A percentile compares a stretch with the other conserved stretches of the same genome.
Evolutionary conservation across 2,888 invertebrate genomes (phyloP).

Genomic region (Dasypolia templi): DNA sequence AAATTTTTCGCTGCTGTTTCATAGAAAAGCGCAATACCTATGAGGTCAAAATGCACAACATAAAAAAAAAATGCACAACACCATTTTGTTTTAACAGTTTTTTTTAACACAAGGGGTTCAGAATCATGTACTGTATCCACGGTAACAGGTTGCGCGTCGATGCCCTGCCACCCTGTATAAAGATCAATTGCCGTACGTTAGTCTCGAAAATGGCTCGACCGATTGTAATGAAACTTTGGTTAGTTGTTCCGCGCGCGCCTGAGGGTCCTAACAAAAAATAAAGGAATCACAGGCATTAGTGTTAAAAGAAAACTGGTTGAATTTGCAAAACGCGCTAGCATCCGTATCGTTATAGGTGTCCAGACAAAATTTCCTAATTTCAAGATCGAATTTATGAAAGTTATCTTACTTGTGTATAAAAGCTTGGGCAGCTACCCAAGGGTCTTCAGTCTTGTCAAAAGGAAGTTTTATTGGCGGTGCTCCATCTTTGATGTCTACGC

Average conservation of each 20-base stretch:
- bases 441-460: conserved; percentile 97
- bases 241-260: background rate
- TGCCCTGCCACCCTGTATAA: too few species aligned
- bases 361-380: background rate
- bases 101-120: too few species aligned
- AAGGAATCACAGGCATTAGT: background rate
- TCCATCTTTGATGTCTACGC: conserved; percentile 98
- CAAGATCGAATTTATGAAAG: background rate
- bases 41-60: too few species aligned
- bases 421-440: conserved; percentile 97
- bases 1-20: too few species aligned
- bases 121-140: too few species aligned
- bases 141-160: too few species aligned
- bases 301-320: background rate
- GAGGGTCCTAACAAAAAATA: background rate
- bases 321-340: too few species aligned
- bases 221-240: background rate
- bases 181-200: background rate
- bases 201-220: background rate
- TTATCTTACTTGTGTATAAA: conserved; percentile 93
- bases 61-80: too few species aligned
- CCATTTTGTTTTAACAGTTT: too few species aligned
- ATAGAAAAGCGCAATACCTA: too few species aligned
- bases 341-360: too few species aligned
- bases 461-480: conserved; percentile 97